These are phyloP conservation scores for Sapayoa aenigma DNA, from an alignment of 2,113 vertebrate species.

Conservation along the genomic window DNA sequence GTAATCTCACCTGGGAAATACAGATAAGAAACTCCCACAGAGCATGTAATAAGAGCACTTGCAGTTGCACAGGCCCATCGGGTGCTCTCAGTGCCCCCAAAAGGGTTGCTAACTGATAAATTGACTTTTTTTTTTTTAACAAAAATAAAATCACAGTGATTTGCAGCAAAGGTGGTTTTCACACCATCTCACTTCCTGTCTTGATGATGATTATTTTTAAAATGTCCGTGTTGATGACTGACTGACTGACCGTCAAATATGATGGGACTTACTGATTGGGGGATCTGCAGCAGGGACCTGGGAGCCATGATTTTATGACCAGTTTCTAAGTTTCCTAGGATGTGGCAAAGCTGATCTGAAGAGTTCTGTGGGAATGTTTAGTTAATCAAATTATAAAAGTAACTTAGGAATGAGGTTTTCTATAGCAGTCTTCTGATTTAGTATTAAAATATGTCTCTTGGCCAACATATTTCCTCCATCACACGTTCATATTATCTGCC, in stretches of 20 bases:
- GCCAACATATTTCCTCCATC: not conserved
- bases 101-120: not conserved
- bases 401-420: not conserved
- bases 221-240: fast-evolving
- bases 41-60: not conserved
- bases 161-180: not conserved
- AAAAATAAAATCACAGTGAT: not conserved
- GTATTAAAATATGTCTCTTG: not conserved
- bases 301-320: not conserved
- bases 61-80: not conserved
- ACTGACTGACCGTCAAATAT: not conserved
- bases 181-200: not conserved
- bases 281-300: not conserved
- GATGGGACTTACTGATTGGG: not conserved
- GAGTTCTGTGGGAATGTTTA: not conserved
- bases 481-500: not conserved
- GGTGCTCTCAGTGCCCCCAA: not conserved
- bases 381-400: not conserved
- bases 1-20: conserved; percentile 38
- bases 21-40: conserved; percentile 43
- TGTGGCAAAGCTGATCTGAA: not conserved
- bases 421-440: not conserved
- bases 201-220: not conserved
- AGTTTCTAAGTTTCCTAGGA: not conserved
- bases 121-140: not conserved